Conservation (phyloP, 2,113 vertebrate species). For the Bambusicola thoracicus region DNA sequence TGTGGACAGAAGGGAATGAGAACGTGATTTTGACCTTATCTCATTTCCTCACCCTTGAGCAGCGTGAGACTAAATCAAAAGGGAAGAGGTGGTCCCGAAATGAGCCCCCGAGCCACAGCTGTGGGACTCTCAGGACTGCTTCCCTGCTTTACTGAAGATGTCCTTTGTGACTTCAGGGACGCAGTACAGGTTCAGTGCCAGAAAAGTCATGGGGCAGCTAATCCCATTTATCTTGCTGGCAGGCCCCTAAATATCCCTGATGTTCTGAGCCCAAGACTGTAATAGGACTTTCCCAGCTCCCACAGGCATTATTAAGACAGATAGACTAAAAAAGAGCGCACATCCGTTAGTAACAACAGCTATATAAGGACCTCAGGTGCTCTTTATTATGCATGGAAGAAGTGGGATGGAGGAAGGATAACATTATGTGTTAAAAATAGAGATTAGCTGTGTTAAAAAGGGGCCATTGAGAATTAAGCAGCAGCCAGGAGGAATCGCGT, state of each 20-base stretch:
- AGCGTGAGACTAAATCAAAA: not conserved
- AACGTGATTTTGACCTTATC: not conserved
- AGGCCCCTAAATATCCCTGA: constrained; percentile 55
- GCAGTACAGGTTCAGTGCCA: constrained; percentile 14
- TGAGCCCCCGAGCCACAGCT: not conserved
- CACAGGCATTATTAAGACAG: constrained; percentile 30
- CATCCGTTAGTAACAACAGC: not conserved
- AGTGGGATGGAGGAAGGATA: not conserved
- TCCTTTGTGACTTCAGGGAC: constrained; percentile 55
- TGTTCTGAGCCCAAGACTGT: constrained; percentile 1
- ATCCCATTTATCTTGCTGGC: constrained; percentile 62
- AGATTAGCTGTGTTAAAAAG: not conserved
- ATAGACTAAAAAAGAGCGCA: not conserved
- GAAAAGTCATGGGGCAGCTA: constrained; percentile 27
- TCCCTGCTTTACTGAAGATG: constrained; percentile 32
- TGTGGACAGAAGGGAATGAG: not conserved
- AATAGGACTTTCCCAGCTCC: constrained; percentile 43
- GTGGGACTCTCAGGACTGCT: not conserved
- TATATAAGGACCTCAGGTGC: not conserved
- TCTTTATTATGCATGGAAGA: constrained; percentile 2
- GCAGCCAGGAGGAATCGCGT: not conserved
- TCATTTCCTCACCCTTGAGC: not conserved
- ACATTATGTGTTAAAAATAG: not conserved
- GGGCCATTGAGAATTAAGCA: not conserved
- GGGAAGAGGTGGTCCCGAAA: not conserved